Base-by-base conservation (phyloP, 2,113 vertebrate species). In the Catharus bicknelli region DNA sequence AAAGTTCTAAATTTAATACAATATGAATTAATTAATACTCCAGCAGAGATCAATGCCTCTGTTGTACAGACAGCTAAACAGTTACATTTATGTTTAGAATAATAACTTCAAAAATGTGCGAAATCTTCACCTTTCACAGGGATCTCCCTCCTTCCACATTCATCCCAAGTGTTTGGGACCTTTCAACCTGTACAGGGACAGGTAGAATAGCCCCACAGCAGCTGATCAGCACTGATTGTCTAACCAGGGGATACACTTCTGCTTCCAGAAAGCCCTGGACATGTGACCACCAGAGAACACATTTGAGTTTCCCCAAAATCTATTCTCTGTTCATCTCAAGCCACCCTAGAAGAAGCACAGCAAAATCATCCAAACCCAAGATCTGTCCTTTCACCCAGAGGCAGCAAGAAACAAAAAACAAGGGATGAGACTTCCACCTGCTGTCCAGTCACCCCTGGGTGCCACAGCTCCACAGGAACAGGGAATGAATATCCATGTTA, bases 91-190 rank as follows among this genome's bases (percentile, higher is more conserved):
- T 43, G 27, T 36, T 90, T 38, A 55, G 47, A 74, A 81, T 32
- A 86, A 43, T 25, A 4, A 86, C 23, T 38, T 29, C 6, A 75
- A 64, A 79, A 50, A 67, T 45, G 6, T 25, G 66, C 58, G 43
- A 68, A 47, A 36, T 51, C 26, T 12, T 82, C 32, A 26, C 3
- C 8, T 83, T 83, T 64, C 2, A 3, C 26, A 79, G 11, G n/a
- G 29, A 22, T 68, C 3, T 75, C 15, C n/a, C 16, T 72, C 43
- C 53, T 90, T 80, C 5, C 32, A 53, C 12, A 15, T 29, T 84
- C 0, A 0, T 30, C 11, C 27, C 18, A 29, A 29, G 6, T 30
- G 13, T 25, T 50, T 57, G n/a, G 18, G 51, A 47, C 8, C 72
- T 88, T 72, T 72, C 29, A 54, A 0, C 10, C 5, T 85, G 26